Base-by-base conservation (phyloP, 1,140 invertebrate genomes). In the Popillia japonica region DNA sequence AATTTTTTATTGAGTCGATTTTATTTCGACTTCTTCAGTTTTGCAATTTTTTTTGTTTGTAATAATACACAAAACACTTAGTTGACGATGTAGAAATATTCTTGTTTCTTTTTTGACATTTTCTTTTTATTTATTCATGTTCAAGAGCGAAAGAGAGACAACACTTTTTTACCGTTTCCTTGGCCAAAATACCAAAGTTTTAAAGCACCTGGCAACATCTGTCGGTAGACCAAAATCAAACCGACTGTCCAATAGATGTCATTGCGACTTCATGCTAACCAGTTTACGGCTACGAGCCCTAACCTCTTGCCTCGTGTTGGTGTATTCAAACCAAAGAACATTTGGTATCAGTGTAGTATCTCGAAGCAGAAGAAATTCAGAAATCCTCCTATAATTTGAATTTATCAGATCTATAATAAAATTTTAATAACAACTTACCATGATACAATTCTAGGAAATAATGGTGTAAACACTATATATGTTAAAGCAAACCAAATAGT, bases 241-340 rank as follows among this genome's bases (percentile, higher is more conserved):
- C 79, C 84, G 82, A 77, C 81, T 77, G 61, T 85, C 80, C 77
- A 86, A 79, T 78, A 85, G 89, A 88, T 90, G 90, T 96, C 92
- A 97, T 92, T 96, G 95, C 9, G 93, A 94, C 88, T 96, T 96
- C 89, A 96, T 92, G 9, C 94, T 94, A 0, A 94, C 93, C 79
- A 96, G 88, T 87, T 97, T 97, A 80, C 95, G 89, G 72, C 94
- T 93, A 83, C 94, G 90, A 40, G 92, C 92, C 83, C 93, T 92
- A 10, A 92, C 92, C 86, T 75, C 74, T 11, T 64, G 61, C 61
- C 44, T 87, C 73, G 93, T 93, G 75, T 93, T 95, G n/a, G 94
- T 96, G 85, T 98, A 98, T 85, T 98, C 96, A 86, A 98, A 98
- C 96, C 96, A 98, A 77, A 98, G 86, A 7, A 98, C 94, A 86